These are phyloP conservation scores for Pyrocoelia pectoralis DNA, from an alignment of 2,888 invertebrate genomes.

Conservation along the genomic window DNA sequence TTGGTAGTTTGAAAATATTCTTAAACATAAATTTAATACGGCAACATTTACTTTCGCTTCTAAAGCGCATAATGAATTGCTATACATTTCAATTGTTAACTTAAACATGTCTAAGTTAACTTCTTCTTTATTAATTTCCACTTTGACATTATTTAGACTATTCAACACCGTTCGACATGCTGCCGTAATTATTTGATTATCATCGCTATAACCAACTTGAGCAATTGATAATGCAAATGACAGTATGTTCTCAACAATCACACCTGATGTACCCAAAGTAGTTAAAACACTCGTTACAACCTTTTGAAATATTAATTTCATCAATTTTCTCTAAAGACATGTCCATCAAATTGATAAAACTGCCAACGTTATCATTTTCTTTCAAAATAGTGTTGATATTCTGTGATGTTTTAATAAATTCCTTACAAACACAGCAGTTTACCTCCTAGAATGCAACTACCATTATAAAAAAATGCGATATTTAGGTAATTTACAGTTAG, in stretches of 20 bases:
- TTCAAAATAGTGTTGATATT: constrained; percentile 38
- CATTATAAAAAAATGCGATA: background rate
- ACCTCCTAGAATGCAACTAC: background rate
- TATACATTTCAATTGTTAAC: constrained; percentile 67
- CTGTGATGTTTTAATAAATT: constrained; percentile 45
- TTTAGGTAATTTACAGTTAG: constrained; percentile 10
- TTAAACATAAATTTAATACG: constrained; percentile 66
- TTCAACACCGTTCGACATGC: constrained; percentile 66
- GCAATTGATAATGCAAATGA: constrained; percentile 58
- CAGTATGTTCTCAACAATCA: constrained; percentile 53
- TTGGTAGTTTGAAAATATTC: constrained; percentile 55
- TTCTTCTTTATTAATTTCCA: constrained; percentile 59
- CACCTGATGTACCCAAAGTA: constrained; percentile 41
- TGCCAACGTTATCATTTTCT: constrained; percentile 39
- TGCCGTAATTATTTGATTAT: constrained; percentile 61
- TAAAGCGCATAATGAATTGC: constrained; percentile 68
- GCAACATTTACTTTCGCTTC: constrained; percentile 74
- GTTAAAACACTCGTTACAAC: constrained; percentile 25
- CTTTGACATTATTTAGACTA: constrained; percentile 61
- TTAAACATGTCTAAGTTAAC: constrained; percentile 64
- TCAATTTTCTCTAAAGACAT: constrained; percentile 50
- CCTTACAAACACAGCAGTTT: constrained; percentile 44
- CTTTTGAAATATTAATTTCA: constrained; percentile 44
- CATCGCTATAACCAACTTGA: constrained; percentile 52
- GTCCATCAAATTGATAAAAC: constrained; percentile 56